Percentiles rank a stretch among this genome's conserved stretches.
These are phyloP conservation scores for Drosophila bifasciata DNA, from an alignment of 1,140 invertebrate genomes.

Conservation along the genomic window DNA sequence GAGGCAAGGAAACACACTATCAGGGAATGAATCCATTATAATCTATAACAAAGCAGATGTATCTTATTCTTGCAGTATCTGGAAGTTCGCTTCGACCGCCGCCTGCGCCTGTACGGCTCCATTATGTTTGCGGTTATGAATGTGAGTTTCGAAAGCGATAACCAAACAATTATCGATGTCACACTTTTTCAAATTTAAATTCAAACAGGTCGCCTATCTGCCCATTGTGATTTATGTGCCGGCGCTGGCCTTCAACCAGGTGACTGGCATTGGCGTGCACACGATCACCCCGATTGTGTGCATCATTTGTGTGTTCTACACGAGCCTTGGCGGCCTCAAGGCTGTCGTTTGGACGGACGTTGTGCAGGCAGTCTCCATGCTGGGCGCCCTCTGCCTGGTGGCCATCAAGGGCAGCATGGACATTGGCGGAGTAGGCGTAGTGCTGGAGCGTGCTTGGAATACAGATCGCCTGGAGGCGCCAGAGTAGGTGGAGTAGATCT, in stretches of 20 bases:
- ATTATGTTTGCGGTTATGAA: slow-evolving; percentile 84
- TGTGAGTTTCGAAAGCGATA: slow-evolving; percentile 53
- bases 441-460: slow-evolving; percentile 85
- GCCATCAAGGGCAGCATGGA: slow-evolving; percentile 88
- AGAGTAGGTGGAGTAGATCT: slow-evolving; percentile 56
- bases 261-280: slow-evolving; percentile 90
- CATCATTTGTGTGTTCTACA: slow-evolving; percentile 93
- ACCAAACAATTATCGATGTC: too few species aligned
- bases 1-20: slow-evolving; percentile 86
- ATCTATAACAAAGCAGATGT: neutral
- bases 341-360: slow-evolving; percentile 95
- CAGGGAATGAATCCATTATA: neutral
- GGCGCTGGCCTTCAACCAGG: slow-evolving; percentile 92
- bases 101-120: slow-evolving; percentile 88
- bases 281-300: slow-evolving; percentile 90
- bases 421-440: slow-evolving; percentile 87
- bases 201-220: slow-evolving; percentile 86
- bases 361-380: slow-evolving; percentile 91
- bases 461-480: slow-evolving; percentile 70
- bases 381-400: slow-evolving; percentile 89
- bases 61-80: slow-evolving; percentile 88
- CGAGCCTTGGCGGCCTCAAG: slow-evolving; percentile 92
- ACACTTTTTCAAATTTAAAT: too few species aligned
- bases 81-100: slow-evolving; percentile 88
- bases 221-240: slow-evolving; percentile 93